phyloP scores from a whole-genome alignment of 2,888 invertebrate species.

The Lasioglossum morio region DNA sequence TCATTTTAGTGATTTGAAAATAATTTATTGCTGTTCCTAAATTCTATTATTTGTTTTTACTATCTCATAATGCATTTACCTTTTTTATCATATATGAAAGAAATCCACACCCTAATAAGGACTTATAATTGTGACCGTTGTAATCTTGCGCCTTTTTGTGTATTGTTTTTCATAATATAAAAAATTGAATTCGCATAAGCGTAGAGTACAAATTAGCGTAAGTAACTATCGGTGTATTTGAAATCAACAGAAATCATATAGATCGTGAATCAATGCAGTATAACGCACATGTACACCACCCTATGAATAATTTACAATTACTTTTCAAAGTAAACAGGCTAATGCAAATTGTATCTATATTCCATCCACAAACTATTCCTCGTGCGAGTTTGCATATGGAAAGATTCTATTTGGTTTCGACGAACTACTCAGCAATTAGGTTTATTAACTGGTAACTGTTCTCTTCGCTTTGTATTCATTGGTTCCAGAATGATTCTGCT shows the following conservation, averaged over 20 bases:
- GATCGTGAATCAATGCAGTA: background rate
- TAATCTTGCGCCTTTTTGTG: too few relatives aligned
- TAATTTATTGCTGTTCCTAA: background rate
- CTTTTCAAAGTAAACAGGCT: background rate
- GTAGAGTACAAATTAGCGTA: background rate
- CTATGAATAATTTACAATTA: background rate
- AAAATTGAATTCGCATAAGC: background rate
- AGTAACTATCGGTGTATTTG: background rate
- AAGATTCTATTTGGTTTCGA: background rate
- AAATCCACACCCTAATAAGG: too few relatives aligned
- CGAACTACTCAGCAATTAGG: constrained; percentile 7
- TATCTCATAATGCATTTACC: too few relatives aligned
- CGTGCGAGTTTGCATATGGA: background rate
- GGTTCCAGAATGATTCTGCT: constrained; percentile 8
- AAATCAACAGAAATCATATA: background rate
- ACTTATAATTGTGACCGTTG: too few relatives aligned
- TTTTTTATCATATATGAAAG: background rate
- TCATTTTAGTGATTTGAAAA: background rate
- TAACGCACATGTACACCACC: background rate
- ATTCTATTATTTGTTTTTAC: background rate
- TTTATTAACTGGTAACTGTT: constrained; percentile 13
- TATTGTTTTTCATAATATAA: background rate
- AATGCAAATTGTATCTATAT: constrained; percentile 7
- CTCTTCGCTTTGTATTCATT: constrained; percentile 7
- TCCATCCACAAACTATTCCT: background rate